These are phyloP conservation scores for Eutolmus rufibarbis DNA, from an alignment of 2,888 invertebrate species.

Conservation along the genomic window DNA sequence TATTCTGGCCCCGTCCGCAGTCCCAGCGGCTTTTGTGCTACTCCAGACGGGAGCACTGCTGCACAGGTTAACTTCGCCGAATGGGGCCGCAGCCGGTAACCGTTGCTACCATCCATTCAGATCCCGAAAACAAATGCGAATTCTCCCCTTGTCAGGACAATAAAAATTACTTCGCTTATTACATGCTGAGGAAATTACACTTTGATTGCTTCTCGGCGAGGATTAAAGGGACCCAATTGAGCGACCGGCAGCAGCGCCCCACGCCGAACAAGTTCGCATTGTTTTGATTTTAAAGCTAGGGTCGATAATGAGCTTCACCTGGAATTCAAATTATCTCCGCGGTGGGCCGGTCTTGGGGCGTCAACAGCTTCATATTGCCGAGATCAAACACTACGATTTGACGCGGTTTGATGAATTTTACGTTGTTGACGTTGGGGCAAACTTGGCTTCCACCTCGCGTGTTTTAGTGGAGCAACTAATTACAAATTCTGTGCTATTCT, in stretches of 20 bases:
- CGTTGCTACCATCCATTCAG: slow-evolving; percentile 23
- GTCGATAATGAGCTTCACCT: slow-evolving; percentile 46
- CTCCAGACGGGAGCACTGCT: neutral
- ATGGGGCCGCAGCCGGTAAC: neutral
- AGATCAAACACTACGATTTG: neutral
- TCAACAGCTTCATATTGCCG: slow-evolving; percentile 35
- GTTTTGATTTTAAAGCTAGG: slow-evolving; percentile 44
- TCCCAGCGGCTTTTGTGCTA: neutral
- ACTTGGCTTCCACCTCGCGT: neutral
- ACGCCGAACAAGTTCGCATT: slow-evolving; percentile 42
- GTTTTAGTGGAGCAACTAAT: neutral
- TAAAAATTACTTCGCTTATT: slow-evolving; percentile 41
- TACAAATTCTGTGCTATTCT: neutral
- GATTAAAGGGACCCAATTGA: neutral
- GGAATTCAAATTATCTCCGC: slow-evolving; percentile 46
- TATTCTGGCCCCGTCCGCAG: slow-evolving; percentile 6
- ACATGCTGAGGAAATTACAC: slow-evolving; percentile 39
- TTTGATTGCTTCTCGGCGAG: slow-evolving; percentile 36
- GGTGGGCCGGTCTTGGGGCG: slow-evolving; percentile 29
- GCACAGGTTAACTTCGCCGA: neutral
- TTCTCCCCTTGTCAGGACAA: slow-evolving; percentile 36
- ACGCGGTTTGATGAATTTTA: slow-evolving; percentile 2
- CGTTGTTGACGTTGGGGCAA: neutral
- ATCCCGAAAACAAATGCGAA: slow-evolving; percentile 23
- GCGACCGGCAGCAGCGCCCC: neutral